These are phyloP conservation scores for Oxyura jamaicensis DNA, from an alignment of 2,113 vertebrate genomes.

Conservation along the genomic window DNA sequence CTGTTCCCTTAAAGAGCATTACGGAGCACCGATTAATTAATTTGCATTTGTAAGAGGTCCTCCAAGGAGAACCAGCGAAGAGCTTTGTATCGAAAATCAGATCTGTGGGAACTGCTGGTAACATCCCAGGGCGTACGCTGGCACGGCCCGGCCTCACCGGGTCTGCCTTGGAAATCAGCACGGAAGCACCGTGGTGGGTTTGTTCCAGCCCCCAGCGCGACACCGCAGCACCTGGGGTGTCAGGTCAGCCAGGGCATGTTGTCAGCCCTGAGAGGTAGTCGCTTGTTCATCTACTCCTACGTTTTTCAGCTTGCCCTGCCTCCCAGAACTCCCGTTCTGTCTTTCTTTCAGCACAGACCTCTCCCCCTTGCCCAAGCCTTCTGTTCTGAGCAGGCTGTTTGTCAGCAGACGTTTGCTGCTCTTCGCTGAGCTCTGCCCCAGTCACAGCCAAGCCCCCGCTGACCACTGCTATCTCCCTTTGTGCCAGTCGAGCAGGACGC, in stretches of 20 bases:
- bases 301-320: not conserved
- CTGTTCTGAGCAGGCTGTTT: not conserved
- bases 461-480: not conserved
- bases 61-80: not conserved
- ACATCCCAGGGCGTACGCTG: rapidly evolving
- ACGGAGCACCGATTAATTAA: not conserved
- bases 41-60: not conserved
- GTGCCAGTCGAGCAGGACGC: not conserved
- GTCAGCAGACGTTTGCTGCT: not conserved
- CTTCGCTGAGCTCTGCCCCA: not conserved
- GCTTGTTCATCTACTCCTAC: not conserved
- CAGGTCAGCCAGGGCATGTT: not conserved
- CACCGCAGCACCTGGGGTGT: not conserved
- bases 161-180: rapidly evolving
- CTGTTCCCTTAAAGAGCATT: not conserved
- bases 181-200: not conserved
- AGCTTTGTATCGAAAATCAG: not conserved
- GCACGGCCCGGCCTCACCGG: not conserved
- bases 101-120: not conserved
- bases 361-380: not conserved
- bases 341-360: not conserved
- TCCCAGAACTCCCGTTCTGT: not conserved
- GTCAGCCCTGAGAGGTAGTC: not conserved
- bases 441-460: not conserved
- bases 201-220: rapidly evolving